Base-by-base conservation (phyloP, 2,888 invertebrate species). In the Rhagonycha fulva region DNA sequence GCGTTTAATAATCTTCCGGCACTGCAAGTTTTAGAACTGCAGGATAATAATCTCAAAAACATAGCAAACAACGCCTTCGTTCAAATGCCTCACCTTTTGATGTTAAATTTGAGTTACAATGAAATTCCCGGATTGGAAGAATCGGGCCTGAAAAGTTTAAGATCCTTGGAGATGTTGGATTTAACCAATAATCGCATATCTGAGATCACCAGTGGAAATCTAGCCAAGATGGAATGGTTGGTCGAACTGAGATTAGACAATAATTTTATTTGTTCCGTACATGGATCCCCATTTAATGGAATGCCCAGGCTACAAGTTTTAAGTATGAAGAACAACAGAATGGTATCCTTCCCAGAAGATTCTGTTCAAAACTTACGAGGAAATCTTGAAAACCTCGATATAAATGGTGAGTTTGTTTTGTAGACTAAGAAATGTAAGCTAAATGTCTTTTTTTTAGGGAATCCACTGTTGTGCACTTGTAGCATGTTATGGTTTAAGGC, bases 241-340 rank as follows among this genome's bases (percentile, higher is more conserved):
- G 95, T 96, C 0, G 96, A 96, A 85, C 87, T 97, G 5, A 94
- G 94, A 89, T 90, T 96, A 89, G 95, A 96, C 85, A 93, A 94
- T 86, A 96, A 96, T 88, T 89, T 91, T 77, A 93, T 96, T 82
- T 96, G 96, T 85, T 91, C 92, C 68, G 93, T 96, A 71, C 92
- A 93, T 82, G 95, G 94, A 3, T 91, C 93, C 28, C 95, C 95
- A 1, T 96, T 96, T 86, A 93, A 95, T 84, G 92, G 91, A 26
- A 96, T 96, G 96, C 93, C 95, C 2, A 90, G 96, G 75, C 86
- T 96, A n/a, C 92, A 95, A 81, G 93, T 96, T 19, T 89, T 96
- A 23, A 95, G 94, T 32, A 86, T 96, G 83, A 90, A 92, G 71
- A 93, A 94, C 84, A 96, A 96, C 86, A 92, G 92, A 82, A 90